A percentile compares a stretch with the other conserved stretches of the same genome.
Evolutionary conservation across 2,888 invertebrate genomes (phyloP).

Genomic region (Seira sanloemensis): DNA sequence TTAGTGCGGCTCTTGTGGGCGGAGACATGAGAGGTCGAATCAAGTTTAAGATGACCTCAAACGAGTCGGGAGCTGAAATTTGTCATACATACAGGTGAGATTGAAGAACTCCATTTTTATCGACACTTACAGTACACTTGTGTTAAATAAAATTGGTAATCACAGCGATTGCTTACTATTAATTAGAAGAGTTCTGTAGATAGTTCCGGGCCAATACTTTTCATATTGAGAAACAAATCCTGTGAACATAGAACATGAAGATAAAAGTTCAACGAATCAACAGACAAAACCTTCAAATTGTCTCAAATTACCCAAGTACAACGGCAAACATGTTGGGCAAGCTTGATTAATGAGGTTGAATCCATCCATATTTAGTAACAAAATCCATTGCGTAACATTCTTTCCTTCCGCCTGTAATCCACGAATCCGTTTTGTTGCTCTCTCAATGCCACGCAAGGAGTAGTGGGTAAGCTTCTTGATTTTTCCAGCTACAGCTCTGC

Average conservation of each 20-base stretch:
- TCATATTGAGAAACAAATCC: not conserved
- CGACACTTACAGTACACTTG: not conserved
- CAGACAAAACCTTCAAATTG: not conserved
- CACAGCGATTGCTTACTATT: constrained; percentile 29
- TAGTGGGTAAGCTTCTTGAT: constrained; percentile 38
- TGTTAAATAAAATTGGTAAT: not conserved
- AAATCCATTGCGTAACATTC: constrained; percentile 42
- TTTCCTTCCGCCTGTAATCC: constrained; percentile 35
- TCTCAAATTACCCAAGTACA: constrained; percentile 36
- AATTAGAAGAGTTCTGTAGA: constrained; percentile 29
- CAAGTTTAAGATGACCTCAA: constrained; percentile 39
- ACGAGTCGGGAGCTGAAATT: constrained; percentile 40
- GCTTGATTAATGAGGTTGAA: constrained; percentile 51
- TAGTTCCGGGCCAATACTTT: not conserved
- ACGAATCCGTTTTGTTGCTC: constrained; percentile 8
- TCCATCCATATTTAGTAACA: constrained; percentile 49
- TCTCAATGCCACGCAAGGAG: constrained; percentile 27
- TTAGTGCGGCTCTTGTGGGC: constrained; percentile 25
- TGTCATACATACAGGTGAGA: not conserved
- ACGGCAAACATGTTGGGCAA: constrained; percentile 47
- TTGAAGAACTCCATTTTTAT: not conserved
- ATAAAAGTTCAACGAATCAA: constrained; percentile 7
- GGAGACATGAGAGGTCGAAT: constrained; percentile 46
- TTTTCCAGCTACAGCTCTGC: constrained; percentile 28
- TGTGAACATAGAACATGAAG: too few relatives aligned